Conservation (phyloP, 2,113 vertebrate species). For the Heterocephalus glaber region DNA sequence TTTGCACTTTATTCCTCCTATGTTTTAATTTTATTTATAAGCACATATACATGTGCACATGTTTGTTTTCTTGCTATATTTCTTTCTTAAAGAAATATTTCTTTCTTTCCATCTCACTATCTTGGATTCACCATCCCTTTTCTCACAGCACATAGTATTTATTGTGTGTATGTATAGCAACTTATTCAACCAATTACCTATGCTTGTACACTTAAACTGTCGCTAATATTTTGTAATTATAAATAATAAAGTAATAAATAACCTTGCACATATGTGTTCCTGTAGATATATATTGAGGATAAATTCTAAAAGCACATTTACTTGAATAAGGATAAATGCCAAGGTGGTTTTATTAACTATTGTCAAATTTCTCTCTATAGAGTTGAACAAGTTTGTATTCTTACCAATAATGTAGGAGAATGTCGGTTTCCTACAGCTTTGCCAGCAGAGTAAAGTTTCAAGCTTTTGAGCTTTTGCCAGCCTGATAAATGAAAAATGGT, state of each 20-base stretch:
- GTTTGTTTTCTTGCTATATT: not conserved
- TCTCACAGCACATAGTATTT: not conserved
- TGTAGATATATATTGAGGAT: not conserved
- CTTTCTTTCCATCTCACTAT: not conserved
- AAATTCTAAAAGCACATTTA: constrained; percentile 48
- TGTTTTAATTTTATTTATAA: not conserved
- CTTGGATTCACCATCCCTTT: not conserved
- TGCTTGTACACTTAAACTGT: not conserved
- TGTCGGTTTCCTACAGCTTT: not conserved
- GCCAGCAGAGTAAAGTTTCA: not conserved
- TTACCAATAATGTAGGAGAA: not conserved
- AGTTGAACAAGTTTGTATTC: not conserved
- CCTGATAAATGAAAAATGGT: not conserved
- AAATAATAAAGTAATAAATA: not conserved
- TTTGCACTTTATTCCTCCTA: not conserved
- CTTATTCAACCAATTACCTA: not conserved
- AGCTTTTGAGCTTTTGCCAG: not conserved
- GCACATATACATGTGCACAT: not conserved
- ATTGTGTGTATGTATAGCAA: not conserved
- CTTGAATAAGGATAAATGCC: not conserved
- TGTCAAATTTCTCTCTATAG: not conserved
- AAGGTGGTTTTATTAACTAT: not conserved
- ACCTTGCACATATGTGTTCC: not conserved
- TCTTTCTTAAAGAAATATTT: constrained; percentile 10
- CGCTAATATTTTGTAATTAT: not conserved